Conservation (phyloP, 2,888 invertebrate species). For the Polymixis lichenea region DNA sequence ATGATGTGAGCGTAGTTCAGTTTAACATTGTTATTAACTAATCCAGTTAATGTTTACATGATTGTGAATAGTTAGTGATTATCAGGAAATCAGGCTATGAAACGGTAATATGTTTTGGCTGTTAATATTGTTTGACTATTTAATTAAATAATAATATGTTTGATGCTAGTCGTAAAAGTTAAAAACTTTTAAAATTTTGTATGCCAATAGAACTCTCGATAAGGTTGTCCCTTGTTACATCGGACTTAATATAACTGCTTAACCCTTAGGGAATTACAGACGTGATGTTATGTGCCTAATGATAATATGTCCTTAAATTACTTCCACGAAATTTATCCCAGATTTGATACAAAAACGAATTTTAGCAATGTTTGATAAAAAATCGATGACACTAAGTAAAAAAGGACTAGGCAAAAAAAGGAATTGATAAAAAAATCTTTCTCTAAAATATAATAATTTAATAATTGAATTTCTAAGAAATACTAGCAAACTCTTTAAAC, state of each 20-base stretch:
- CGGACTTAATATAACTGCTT: not conserved
- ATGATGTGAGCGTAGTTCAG: not conserved
- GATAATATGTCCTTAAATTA: too few relatives aligned
- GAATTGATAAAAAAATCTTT: not conserved
- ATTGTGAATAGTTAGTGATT: conserved; percentile 25
- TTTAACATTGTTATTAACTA: conserved; percentile 26
- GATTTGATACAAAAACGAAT: not conserved
- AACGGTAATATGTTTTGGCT: conserved; percentile 21
- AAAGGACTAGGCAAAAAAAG: not conserved
- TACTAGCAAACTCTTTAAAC: not conserved
- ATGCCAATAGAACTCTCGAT: not conserved
- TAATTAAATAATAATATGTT: not conserved
- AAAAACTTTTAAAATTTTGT: not conserved
- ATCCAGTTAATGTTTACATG: conserved; percentile 33
- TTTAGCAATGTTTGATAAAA: not conserved
- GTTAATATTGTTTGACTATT: conserved; percentile 15
- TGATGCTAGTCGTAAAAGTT: not conserved
- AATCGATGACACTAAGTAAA: not conserved
- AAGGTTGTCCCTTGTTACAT: not conserved
- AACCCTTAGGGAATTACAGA: not conserved
- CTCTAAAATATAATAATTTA: not conserved
- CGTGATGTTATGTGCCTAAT: not conserved
- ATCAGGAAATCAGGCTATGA: conserved; percentile 16
- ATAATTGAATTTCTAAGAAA: conserved; percentile 10
- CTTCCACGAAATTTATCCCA: not conserved